Percentiles rank a stretch among this genome's conserved stretches.
These are phyloP conservation scores for Limnephilus auricula DNA, from an alignment of 2,888 invertebrate genomes.

Conservation along the genomic window DNA sequence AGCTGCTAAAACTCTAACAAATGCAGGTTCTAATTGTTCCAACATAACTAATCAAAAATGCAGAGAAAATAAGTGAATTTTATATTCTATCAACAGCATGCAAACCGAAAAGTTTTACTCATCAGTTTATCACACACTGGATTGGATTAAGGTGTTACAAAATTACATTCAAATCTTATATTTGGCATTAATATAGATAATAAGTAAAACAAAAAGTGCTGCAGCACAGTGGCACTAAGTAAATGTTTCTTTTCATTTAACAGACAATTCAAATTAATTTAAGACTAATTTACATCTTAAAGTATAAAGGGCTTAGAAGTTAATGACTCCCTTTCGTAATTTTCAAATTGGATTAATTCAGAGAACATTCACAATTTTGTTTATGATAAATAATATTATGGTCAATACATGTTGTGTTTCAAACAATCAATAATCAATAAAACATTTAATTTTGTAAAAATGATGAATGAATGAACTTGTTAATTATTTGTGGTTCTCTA, in stretches of 20 bases:
- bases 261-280: conserved; percentile 30
- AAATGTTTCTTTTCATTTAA: conserved; percentile 47
- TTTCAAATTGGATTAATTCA: conserved; percentile 7
- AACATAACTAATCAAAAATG: conserved; percentile 33
- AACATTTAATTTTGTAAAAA: conserved; percentile 39
- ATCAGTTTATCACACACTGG: conserved; percentile 13
- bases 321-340: conserved; percentile 4
- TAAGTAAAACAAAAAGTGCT: conserved; percentile 46
- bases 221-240: conserved; percentile 44
- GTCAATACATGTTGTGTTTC: conserved; percentile 16
- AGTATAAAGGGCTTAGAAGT: conserved; percentile 12
- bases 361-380: conserved; percentile 45
- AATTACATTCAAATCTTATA: conserved; percentile 54
- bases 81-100: conserved; percentile 33
- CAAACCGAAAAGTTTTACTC: conserved; percentile 6
- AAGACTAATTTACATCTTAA: conserved; percentile 45
- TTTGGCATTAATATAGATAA: conserved; percentile 58
- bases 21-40: not conserved
- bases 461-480: conserved; percentile 47
- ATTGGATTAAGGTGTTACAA: conserved; percentile 39
- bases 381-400: conserved; percentile 26
- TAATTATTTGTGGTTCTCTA: conserved; percentile 33
- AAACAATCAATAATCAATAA: conserved; percentile 35
- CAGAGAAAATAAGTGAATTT: conserved; percentile 43
- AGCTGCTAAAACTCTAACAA: conserved; percentile 1